These are phyloP conservation scores for Tragelaphus eurycerus DNA, from an alignment of 2,797 vertebrate species.

Conservation along the genomic window DNA sequence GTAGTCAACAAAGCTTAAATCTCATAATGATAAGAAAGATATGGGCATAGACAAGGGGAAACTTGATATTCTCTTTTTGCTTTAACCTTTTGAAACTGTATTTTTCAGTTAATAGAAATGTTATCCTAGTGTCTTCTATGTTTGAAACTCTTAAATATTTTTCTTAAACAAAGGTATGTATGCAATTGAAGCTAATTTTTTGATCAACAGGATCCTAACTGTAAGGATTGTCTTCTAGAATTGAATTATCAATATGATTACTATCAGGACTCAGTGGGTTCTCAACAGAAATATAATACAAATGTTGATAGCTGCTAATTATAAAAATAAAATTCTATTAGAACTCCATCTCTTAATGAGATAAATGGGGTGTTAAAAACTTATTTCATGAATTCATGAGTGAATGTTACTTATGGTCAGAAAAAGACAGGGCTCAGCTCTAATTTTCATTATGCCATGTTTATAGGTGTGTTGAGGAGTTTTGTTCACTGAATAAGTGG, in stretches of 20 bases:
- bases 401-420: neutral
- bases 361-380: neutral
- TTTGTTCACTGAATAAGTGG: neutral
- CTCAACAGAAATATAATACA: neutral
- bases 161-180: neutral
- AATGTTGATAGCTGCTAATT: neutral
- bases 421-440: neutral
- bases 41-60: neutral
- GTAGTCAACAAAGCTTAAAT: neutral
- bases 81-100: neutral
- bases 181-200: neutral
- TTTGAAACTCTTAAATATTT: conserved; percentile 22
- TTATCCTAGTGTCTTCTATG: neutral
- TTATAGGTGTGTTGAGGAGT: neutral
- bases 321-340: neutral
- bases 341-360: neutral
- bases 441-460: neutral
- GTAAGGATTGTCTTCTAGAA: neutral
- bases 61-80: neutral
- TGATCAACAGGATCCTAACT: neutral
- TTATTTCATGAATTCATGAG: neutral
- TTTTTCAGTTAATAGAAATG: conserved; percentile 16
- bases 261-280: neutral
- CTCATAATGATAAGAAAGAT: neutral
- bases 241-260: neutral